Evolutionary conservation across 2,797 vertebrate species (phyloP).

Genomic region (Anguilla marmorata): DNA sequence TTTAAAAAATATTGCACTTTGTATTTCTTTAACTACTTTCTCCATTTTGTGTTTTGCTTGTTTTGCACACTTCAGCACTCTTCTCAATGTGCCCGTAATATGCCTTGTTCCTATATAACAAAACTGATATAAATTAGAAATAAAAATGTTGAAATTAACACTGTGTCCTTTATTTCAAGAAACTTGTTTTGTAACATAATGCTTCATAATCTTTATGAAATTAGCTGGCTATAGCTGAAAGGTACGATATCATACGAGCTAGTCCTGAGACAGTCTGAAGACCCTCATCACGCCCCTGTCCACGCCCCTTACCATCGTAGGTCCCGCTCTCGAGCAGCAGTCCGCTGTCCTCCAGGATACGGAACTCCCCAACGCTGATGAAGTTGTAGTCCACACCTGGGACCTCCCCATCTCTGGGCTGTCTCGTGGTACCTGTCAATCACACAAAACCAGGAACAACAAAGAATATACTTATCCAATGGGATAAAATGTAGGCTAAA

Average conservation of each 20-base stretch:
- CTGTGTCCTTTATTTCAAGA: no score
- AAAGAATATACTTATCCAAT: conserved; percentile 8
- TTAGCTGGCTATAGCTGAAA: not conserved
- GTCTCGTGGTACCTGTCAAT: conserved; percentile 90
- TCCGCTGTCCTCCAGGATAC: conserved; percentile 91
- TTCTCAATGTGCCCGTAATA: no score
- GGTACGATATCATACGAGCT: not conserved
- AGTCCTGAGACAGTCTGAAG: not conserved
- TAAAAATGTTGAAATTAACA: no score
- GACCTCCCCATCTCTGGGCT: conserved; percentile 94
- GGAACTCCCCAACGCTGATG: conserved; percentile 94
- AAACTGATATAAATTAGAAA: no score
- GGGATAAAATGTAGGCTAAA: conserved; percentile 6
- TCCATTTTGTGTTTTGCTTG: no score
- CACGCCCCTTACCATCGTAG: conserved; percentile 83
- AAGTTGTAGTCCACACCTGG: conserved; percentile 99
- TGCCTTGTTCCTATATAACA: no score
- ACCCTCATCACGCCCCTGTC: not conserved
- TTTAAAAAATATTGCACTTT: no score
- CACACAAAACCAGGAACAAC: conserved; percentile 44
- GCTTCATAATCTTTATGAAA: no score
- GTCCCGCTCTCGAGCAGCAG: conserved; percentile 97
- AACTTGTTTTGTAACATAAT: no score
- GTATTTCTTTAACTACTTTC: no score
- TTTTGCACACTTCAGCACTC: no score